These are phyloP conservation scores for Hippasteria phrygiana DNA, from an alignment of 53 echinoderm and acorn worm genomes.

Conservation along the genomic window DNA sequence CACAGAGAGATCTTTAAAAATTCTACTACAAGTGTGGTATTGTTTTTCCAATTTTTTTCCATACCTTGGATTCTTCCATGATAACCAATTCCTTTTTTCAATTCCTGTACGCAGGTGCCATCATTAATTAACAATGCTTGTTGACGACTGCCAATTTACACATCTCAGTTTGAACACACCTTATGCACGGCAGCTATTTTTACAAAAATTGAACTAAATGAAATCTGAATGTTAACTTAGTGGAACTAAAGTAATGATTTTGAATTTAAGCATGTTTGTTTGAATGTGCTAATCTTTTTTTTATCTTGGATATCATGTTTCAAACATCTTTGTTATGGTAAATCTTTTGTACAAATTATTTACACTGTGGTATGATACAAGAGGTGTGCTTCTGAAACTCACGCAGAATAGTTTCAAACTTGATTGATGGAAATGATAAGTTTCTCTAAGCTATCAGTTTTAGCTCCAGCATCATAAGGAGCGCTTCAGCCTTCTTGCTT, in stretches of 20 bases:
- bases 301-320: not conserved
- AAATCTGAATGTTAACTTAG: not conserved
- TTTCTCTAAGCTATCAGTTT: slow-evolving; percentile 42
- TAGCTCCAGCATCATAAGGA: slow-evolving; percentile 17
- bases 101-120: too few species aligned
- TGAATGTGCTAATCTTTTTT: not conserved
- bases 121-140: too few species aligned
- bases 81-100: too few species aligned
- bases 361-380: not conserved
- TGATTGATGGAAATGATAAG: not conserved
- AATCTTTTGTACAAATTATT: not conserved
- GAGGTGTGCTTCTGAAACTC: not conserved
- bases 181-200: too few species aligned
- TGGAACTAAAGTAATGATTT: not conserved
- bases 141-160: too few species aligned
- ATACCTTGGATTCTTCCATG: too few species aligned
- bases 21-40: not conserved
- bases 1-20: too few species aligned
- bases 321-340: not conserved
- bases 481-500: slow-evolving; percentile 23
- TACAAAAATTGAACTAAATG: too few species aligned
- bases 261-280: not conserved
- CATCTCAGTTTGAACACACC: too few species aligned
- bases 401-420: not conserved
- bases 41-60: too few species aligned